Percentiles rank a stretch among this genome's conserved stretches.
phyloP scores from a whole-genome alignment of 1,140 invertebrate genomes.

The Euborellia annulipes region DNA sequence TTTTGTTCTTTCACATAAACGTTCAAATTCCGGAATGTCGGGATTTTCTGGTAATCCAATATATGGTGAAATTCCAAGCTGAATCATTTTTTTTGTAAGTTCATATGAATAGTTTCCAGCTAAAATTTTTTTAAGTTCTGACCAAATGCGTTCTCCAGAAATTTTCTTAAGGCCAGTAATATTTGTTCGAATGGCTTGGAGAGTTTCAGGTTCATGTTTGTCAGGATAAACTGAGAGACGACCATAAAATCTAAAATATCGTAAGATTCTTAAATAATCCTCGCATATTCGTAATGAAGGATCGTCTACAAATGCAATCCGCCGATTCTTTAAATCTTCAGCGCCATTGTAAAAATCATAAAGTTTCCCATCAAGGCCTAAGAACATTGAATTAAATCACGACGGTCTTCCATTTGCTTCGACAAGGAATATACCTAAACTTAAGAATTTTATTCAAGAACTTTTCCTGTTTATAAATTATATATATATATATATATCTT shows the following conservation, averaged over 20 bases:
- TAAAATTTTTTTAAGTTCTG: constrained; percentile 84
- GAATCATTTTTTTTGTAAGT: constrained; percentile 60
- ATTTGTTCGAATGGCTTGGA: constrained; percentile 82
- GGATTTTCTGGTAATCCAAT: constrained; percentile 56
- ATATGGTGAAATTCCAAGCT: constrained; percentile 49
- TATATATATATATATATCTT: no score
- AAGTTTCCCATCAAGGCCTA: no score
- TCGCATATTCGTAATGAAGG: no score
- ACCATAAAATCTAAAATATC: constrained; percentile 94
- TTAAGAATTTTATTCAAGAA: no score
- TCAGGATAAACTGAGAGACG: constrained; percentile 55
- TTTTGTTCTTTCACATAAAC: constrained; percentile 36
- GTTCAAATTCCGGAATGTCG: constrained; percentile 50
- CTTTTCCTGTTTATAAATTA: no score
- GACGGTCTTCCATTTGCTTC: no score
- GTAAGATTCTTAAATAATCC: no score
- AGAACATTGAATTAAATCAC: no score
- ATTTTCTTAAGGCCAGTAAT: constrained; percentile 60
- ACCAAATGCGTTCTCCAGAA: constrained; percentile 93
- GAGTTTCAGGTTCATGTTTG: constrained; percentile 57
- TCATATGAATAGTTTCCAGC: constrained; percentile 61
- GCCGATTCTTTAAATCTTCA: no score
- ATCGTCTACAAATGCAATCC: no score
- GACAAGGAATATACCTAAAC: no score
- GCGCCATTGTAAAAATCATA: no score